Conservation (phyloP, 2,888 invertebrate genomes). For the Sesia apiformis region DNA sequence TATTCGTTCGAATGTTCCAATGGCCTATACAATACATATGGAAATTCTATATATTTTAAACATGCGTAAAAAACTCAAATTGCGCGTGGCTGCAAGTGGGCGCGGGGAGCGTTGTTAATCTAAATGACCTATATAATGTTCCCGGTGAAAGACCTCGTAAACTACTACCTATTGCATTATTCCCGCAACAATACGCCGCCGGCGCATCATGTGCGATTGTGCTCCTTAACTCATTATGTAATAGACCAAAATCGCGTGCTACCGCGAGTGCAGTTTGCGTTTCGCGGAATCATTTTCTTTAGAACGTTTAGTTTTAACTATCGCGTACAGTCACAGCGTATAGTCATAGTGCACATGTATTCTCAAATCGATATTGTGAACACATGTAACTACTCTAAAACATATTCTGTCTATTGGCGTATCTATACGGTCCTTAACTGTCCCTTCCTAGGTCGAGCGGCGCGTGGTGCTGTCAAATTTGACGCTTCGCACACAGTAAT, state of each 20-base stretch:
- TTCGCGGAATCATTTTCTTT: constrained; percentile 60
- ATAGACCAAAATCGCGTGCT: constrained; percentile 33
- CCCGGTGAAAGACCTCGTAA: constrained; percentile 73
- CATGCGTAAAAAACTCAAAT: too few species aligned
- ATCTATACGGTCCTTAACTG: too few species aligned
- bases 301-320: constrained; percentile 30
- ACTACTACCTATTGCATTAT: constrained; percentile 65
- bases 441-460: too few species aligned
- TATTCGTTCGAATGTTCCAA: too few species aligned
- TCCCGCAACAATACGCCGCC: constrained; percentile 43
- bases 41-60: too few species aligned
- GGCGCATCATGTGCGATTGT: constrained; percentile 33
- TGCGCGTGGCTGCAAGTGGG: constrained; percentile 11
- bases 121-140: constrained; percentile 68
- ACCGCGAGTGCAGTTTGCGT: constrained; percentile 14
- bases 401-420: too few species aligned
- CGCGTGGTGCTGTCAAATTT: too few species aligned
- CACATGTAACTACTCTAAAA: too few species aligned
- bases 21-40: too few species aligned
- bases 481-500: too few species aligned
- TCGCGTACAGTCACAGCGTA: constrained; percentile 17
- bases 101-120: constrained; percentile 60
- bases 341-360: too few species aligned
- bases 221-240: constrained; percentile 28
- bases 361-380: too few species aligned